These are phyloP conservation scores for Pseudorectes ferrugineus DNA, from an alignment of 2,113 vertebrate species.

Conservation along the genomic window DNA sequence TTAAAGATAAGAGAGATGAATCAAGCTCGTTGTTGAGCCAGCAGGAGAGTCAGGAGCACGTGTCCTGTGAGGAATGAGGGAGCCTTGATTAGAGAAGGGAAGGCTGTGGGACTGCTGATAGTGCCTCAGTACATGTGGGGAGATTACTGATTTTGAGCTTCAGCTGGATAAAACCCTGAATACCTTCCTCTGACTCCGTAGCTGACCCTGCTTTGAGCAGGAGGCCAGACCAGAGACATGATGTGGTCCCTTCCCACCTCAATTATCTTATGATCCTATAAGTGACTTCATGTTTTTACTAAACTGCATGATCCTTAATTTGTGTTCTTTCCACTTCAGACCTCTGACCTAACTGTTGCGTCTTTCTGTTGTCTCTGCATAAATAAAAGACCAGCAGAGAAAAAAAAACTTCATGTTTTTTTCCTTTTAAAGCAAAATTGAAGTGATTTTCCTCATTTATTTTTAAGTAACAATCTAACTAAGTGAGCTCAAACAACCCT, in stretches of 20 bases:
- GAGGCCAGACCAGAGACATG: background rate
- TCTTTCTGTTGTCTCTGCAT: background rate
- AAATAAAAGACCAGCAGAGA: background rate
- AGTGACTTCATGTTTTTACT: background rate
- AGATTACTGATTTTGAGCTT: background rate
- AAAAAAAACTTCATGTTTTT: background rate
- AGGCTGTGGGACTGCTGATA: background rate
- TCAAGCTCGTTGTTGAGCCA: background rate
- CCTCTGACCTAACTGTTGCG: background rate
- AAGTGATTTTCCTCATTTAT: background rate
- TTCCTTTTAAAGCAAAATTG: background rate
- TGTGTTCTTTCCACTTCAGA: background rate
- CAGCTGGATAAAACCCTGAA: background rate
- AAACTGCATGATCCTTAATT: background rate
- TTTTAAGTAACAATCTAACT: background rate
- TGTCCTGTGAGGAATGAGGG: background rate
- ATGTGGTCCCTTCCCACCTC: background rate
- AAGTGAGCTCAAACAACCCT: background rate
- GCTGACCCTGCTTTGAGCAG: background rate
- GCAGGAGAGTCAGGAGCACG: background rate
- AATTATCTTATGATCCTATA: background rate
- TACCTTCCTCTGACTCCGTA: background rate
- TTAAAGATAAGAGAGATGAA: background rate
- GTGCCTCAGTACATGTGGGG: rapidly evolving
- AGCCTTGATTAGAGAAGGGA: background rate